Percentiles rank a stretch among this genome's conserved stretches.
These are phyloP conservation scores for Antennarius maculatus DNA, from an alignment of 2,797 vertebrate species.

Conservation along the genomic window DNA sequence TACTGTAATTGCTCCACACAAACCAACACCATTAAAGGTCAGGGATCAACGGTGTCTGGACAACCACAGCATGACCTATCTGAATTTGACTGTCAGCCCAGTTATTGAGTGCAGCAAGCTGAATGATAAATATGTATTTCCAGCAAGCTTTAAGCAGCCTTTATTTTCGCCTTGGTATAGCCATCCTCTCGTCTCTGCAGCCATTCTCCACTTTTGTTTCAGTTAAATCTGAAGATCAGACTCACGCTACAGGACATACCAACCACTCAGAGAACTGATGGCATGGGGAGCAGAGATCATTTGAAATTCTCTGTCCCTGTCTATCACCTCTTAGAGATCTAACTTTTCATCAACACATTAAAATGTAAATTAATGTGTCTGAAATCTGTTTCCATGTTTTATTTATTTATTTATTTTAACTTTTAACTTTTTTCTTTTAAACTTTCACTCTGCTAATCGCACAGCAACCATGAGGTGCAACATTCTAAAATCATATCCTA, in stretches of 20 bases:
- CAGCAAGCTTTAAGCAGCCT: slow-evolving; percentile 36
- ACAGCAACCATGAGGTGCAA: slow-evolving; percentile 55
- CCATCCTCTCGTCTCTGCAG: slow-evolving; percentile 25
- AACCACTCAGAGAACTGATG: slow-evolving; percentile 14
- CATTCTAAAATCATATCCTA: too few relatives aligned
- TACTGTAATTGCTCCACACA: slow-evolving; percentile 40
- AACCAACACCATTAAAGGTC: slow-evolving; percentile 37
- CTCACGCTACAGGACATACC: slow-evolving; percentile 43
- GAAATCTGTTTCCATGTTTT: too few relatives aligned
- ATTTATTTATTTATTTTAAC: too few relatives aligned
- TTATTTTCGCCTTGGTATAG: slow-evolving; percentile 26
- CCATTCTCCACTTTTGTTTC: slow-evolving; percentile 32
- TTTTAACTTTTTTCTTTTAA: too few relatives aligned
- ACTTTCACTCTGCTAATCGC: slow-evolving; percentile 70
- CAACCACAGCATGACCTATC: slow-evolving; percentile 45
- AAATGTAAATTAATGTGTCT: slow-evolving; percentile 4
- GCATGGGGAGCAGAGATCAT: slow-evolving; percentile 18
- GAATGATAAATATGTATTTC: slow-evolving; percentile 45
- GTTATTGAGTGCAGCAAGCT: slow-evolving; percentile 45
- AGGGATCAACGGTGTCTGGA: slow-evolving; percentile 27
- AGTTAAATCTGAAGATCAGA: slow-evolving; percentile 54
- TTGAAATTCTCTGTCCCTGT: slow-evolving; percentile 6
- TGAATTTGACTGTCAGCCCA: slow-evolving; percentile 35
- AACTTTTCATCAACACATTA: not conserved
- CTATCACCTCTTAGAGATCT: not conserved